Conservation (phyloP, 2,113 vertebrate genomes). For the Antechinus stuartii region DNA sequence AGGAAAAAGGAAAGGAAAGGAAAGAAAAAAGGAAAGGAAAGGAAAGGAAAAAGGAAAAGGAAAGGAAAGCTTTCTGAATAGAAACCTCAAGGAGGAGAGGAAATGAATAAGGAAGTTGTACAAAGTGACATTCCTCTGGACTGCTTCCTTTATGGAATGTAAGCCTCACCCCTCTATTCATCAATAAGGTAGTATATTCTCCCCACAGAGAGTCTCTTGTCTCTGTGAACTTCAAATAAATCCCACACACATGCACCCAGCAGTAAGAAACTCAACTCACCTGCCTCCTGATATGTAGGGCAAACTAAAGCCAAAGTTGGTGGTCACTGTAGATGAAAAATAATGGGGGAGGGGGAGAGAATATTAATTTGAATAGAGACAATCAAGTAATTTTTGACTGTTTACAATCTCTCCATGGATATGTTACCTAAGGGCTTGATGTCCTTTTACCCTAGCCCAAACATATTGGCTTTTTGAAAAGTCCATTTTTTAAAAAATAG, state of each 20-base stretch:
- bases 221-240: not conserved
- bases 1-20: too few species aligned
- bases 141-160: not conserved
- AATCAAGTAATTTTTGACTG: not conserved
- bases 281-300: not conserved
- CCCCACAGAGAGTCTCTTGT: not conserved
- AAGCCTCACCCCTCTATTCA: not conserved
- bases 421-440: not conserved
- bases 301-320: not conserved
- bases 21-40: too few species aligned
- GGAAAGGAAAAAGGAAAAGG: too few species aligned
- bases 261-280: not conserved
- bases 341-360: not conserved
- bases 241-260: not conserved
- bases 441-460: not conserved
- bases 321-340: not conserved
- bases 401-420: not conserved
- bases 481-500: not conserved
- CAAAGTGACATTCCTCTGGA: conserved; percentile 28
- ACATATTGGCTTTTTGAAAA: not conserved
- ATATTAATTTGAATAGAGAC: conserved; percentile 46
- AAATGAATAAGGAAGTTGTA: not conserved
- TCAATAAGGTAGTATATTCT: not conserved
- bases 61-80: conserved; percentile 12
- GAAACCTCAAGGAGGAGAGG: not conserved